Base-by-base conservation (phyloP, 2,113 vertebrate species). In the Lepisosteus oculatus region DNA sequence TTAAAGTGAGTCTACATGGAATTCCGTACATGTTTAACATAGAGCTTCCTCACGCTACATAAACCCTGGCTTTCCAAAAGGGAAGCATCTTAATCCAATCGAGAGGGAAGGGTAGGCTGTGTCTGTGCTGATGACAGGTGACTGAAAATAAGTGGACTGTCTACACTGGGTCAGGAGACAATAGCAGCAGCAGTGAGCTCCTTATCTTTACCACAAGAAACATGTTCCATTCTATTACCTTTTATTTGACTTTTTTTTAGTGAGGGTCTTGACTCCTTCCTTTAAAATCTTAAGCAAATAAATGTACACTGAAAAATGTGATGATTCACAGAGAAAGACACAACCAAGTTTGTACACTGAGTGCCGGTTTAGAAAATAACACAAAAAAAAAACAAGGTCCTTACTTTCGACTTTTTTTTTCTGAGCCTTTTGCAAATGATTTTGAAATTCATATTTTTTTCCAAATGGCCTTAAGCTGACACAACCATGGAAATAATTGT, bases 391-490 rank as follows among this genome's bases (percentile, higher is more conserved):
- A 29, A 1, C 29, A 29, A 29, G 29, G 29, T 29, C 29, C 29
- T 29, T 29, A 29, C 29, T 29, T 29, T 29, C 1, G 29, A 29
- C 29, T 29, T 29, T 29, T 29, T 29, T 29, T 29, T 29, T 29
- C 29, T 29, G 29, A 29, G 29, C 29, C 29, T 29, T 29, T 29
- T 29, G 29, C 29, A 61, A 51, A 51, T 61, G 59, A 61, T 29
- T 14, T 61, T 61, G 6, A 3, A 3, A 14, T 13, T 61, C 17
- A 6, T 3, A 14, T 6, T 8, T 29, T 29, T 15, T 68, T 67
- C 79, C 80, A 86, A 84, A 80, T 77, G 76, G 43, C n/a, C 56
- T 75, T 62, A 42, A 29, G 44, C 14, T 68, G n/a, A 56, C 69
- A 70, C 67, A 78, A 75, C 61, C 72, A 61, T 54, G 62, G 72